A percentile compares a stretch with the other conserved stretches of the same genome.
These are phyloP conservation scores for Maniola hyperantus DNA, from an alignment of 2,888 invertebrate genomes.

Conservation along the genomic window DNA sequence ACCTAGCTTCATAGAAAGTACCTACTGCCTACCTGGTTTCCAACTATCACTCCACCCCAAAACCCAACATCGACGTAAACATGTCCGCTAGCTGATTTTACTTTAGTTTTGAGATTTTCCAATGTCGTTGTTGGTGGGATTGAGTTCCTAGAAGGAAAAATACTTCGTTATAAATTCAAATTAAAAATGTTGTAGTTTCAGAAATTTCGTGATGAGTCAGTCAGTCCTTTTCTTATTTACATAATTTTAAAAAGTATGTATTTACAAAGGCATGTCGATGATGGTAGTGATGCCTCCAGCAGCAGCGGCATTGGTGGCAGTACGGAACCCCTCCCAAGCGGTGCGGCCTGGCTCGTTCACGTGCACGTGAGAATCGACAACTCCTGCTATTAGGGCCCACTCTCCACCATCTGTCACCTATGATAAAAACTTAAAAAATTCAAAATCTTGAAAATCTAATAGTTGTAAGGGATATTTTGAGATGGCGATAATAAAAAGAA, in stretches of 20 bases:
- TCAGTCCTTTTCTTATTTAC: background rate
- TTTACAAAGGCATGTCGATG: conserved; percentile 87
- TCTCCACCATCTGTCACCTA: conserved; percentile 68
- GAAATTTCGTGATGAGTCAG: no score
- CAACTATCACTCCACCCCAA: conserved; percentile 90
- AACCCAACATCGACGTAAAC: conserved; percentile 88
- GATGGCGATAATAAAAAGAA: no score
- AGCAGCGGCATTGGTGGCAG: conserved; percentile 88
- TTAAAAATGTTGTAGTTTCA: no score
- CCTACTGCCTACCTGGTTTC: conserved; percentile 82
- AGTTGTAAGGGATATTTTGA: no score
- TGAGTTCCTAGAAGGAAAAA: conserved; percentile 82
- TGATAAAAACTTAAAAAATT: conserved; percentile 53
- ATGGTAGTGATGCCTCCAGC: conserved; percentile 88
- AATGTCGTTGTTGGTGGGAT: conserved; percentile 87
- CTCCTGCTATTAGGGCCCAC: conserved; percentile 84
- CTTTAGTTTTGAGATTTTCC: conserved; percentile 83
- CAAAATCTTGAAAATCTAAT: no score
- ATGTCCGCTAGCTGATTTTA: conserved; percentile 81
- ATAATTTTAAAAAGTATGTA: background rate
- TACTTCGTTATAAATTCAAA: background rate
- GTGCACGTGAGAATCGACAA: conserved; percentile 88
- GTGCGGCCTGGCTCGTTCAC: conserved; percentile 88
- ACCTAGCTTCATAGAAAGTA: no score
- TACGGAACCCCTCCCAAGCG: conserved; percentile 88